Base-by-base conservation (phyloP, 2,797 vertebrate species). In the Melopsittacus undulatus region DNA sequence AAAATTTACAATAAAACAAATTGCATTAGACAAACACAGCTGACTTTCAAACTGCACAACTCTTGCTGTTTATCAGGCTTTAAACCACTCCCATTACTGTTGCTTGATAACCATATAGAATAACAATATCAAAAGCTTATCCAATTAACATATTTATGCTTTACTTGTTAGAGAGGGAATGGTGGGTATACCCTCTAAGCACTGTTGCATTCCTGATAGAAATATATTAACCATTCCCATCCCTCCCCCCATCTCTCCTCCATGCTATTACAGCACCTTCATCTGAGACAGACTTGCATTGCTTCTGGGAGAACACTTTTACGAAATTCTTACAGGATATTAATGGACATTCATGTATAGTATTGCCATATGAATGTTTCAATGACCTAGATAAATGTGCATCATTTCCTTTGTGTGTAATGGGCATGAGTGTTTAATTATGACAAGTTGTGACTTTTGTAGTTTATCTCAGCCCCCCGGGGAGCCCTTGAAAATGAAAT, bases 361-460 rank as follows among this genome's bases (percentile, higher is more conserved):
- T 83, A 91, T 86, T 95, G 95, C 77, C 62, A 75, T 92, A 82
- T 59, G 82, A 92, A 95, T 89, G 91, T 94, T 96, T 96, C 90
- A 76, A 92, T 92, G 93, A 96, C 87, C 89, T 95, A 97, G 96
- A 97, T 96, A 92, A 96, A 91, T 83, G 94, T 96, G 69, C 74
- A 83, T 97, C 97, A 97, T 97, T 97, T 97, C 90, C 96, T 97
- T 96, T 90, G 68, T 96, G 87, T 74, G 83, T 83, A 95, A 96
- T 97, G 95, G 91, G 94, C 95, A 95, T 84, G 94, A 95, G 73
- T 96, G 95, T 96, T 97, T 97, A 98, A 98, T 97, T 97, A 95
- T 95, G 96, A 92, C 96, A 97, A 97, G 95, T 95, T 96, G 90
- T 96, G 97, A 96, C 96, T 97, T 97, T 96, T 96, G 94, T 87